Evolutionary conservation across 1,140 invertebrate species (phyloP).

Genomic region (Trichonephila clavata): DNA sequence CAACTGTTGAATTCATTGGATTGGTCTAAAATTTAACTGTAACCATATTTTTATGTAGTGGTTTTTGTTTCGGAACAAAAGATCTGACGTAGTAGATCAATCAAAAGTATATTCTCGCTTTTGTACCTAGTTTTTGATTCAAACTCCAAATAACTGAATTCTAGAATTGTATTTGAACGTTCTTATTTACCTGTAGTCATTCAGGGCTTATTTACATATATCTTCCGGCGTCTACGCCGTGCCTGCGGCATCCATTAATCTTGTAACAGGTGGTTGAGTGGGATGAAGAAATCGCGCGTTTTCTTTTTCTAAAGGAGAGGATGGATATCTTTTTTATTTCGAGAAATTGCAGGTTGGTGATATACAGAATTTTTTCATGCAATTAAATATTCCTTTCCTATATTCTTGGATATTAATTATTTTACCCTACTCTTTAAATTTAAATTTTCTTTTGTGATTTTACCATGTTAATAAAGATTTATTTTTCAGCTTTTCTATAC

Average conservation of each 20-base stretch:
- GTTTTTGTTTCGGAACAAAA: neutral
- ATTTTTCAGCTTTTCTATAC: conserved; percentile 85
- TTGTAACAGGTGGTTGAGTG: conserved; percentile 45
- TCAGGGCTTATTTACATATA: neutral
- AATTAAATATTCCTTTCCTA: no score
- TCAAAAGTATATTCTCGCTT: neutral
- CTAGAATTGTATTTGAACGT: neutral
- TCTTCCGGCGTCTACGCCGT: neutral
- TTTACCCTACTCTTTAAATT: neutral
- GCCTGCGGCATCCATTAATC: conserved; percentile 45
- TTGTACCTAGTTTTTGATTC: neutral
- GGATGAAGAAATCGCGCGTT: neutral
- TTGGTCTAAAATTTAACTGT: neutral
- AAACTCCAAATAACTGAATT: neutral
- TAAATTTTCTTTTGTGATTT: neutral
- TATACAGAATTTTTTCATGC: no score
- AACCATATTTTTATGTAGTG: neutral
- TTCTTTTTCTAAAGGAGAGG: neutral
- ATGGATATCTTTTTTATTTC: neutral
- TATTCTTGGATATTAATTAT: neutral
- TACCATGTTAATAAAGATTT: neutral
- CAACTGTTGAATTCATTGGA: neutral
- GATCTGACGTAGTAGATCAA: neutral
- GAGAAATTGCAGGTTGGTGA: no score
- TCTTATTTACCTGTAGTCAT: neutral